Conservation (phyloP, 2,888 invertebrate genomes). For the Hedya salicella region DNA sequence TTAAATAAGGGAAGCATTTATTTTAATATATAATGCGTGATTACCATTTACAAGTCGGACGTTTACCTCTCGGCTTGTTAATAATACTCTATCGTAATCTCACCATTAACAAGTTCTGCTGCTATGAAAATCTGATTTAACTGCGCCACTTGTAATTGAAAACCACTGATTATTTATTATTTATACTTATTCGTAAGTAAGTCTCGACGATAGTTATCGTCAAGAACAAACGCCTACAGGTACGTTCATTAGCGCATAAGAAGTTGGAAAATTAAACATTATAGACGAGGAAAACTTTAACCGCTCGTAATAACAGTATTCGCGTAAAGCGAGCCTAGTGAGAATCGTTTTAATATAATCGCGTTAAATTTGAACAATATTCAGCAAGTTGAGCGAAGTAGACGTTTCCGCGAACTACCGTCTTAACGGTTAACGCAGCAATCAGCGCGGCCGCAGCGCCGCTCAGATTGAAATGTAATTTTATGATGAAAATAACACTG, state of each 20-base stretch:
- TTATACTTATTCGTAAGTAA: conserved; percentile 53
- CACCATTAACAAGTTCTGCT: conserved; percentile 55
- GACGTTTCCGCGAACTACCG: conserved; percentile 63
- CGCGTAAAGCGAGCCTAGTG: conserved; percentile 52
- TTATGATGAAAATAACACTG: conserved; percentile 64
- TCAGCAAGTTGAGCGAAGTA: conserved; percentile 53
- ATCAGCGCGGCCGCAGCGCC: conserved; percentile 55
- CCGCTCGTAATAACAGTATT: conserved; percentile 53
- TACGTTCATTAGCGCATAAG: conserved; percentile 34
- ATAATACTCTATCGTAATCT: conserved; percentile 51
- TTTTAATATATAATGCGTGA: conserved; percentile 47
- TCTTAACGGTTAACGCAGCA: conserved; percentile 64
- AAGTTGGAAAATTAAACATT: conserved; percentile 20
- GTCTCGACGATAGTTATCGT: conserved; percentile 50
- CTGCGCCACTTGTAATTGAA: conserved; percentile 58
- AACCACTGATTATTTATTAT: conserved; percentile 56
- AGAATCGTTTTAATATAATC: conserved; percentile 59
- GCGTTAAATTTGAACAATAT: conserved; percentile 58
- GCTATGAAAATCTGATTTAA: conserved; percentile 57
- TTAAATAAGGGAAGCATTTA: conserved; percentile 20
- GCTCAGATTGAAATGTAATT: conserved; percentile 71
- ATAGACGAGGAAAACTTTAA: conserved; percentile 46
- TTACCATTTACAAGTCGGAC: conserved; percentile 49
- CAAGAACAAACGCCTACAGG: conserved; percentile 37
- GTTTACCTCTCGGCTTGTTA: conserved; percentile 50